Base-by-base conservation (phyloP, 2,888 invertebrate species). In the Agriopis aurantiaria region DNA sequence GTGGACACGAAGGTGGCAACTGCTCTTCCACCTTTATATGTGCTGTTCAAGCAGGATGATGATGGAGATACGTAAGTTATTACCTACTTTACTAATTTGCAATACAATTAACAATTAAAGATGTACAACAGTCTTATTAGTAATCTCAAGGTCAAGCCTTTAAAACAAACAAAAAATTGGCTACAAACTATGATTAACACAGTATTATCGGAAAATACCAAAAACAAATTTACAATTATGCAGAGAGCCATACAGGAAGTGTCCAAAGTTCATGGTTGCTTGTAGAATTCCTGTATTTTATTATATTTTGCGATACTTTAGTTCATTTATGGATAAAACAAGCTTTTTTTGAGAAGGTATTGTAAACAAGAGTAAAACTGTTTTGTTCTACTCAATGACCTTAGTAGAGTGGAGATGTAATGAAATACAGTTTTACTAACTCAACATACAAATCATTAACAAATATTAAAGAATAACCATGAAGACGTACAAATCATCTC, bases 1-100 rank as follows among this genome's bases (percentile, higher is more conserved):
- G 45, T 48, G 40, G 43, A 12, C 55, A 59, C 23, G 10, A 62
- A 58, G 48, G 73, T 75, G 71, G 65, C 55, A 23, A 7, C 46
- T 14, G 40, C 11, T 5, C 60, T 89, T 76, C 91, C 92, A 74
- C 92, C 95, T 61, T 96, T 97, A 95, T 57, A 96, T 97, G 95
- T 96, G 78, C 96, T 96, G 78, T 97, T 96, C 86, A 95, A 96
- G 76, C 97, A 97, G 82, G 97, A 98, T 86, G 96, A 97, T 75
- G 97, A 97, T 80, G 98, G 98, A 78, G 98, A 98, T 89, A 98
- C 98, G 98, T 98, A 95, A 97, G 98, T 93, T 75, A 65, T 9
- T 8, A 8, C 6, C 17, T 17, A 8, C 10, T 14, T 43, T 58
- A 23, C 40, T n/a, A 23, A 48, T 17, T 7, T 43, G 17, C 43